A percentile compares a stretch with the other conserved stretches of the same genome.
Conservation (phyloP, 2,888 invertebrate species). For the Monopis laevigella region DNA sequence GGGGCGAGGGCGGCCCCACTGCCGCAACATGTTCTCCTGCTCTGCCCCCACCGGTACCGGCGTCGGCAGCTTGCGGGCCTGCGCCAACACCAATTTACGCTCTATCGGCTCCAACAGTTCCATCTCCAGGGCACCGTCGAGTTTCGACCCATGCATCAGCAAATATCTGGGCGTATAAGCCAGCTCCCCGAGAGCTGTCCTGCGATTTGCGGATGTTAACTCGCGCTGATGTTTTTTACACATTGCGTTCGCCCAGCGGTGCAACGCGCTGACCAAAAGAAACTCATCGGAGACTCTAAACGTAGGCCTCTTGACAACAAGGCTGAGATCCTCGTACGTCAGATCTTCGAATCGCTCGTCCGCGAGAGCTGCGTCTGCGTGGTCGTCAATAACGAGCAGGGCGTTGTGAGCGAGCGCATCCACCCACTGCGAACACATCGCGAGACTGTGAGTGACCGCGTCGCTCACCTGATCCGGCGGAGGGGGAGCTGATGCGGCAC, state of each 20-base stretch:
- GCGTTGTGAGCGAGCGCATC: conserved; percentile 74
- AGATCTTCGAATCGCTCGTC: conserved; percentile 65
- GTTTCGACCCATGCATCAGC: conserved; percentile 71
- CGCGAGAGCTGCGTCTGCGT: conserved; percentile 45
- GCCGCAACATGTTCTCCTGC: conserved; percentile 49
- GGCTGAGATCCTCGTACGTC: conserved; percentile 69
- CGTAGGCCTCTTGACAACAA: conserved; percentile 74
- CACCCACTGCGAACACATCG: conserved; percentile 60
- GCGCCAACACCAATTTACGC: conserved; percentile 47
- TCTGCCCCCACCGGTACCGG: conserved; percentile 55
- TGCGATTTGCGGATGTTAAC: conserved; percentile 49
- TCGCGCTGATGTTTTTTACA: conserved; percentile 55
- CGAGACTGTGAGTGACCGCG: conserved; percentile 44
- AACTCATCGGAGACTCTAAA: conserved; percentile 72
- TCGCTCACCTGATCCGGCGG: conserved; percentile 47
- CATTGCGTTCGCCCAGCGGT: conserved; percentile 57
- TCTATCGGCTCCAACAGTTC: conserved; percentile 58
- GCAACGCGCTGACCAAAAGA: conserved; percentile 69
- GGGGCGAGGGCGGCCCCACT: conserved; percentile 52
- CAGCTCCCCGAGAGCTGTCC: conserved; percentile 55
- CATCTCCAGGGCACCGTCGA: conserved; percentile 61
- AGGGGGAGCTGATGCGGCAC: conserved; percentile 60
- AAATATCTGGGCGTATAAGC: conserved; percentile 74
- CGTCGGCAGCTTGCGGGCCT: conserved; percentile 47
- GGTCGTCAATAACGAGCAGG: conserved; percentile 59